These are phyloP conservation scores for Protaetia brevitarsis DNA, from an alignment of 1,140 invertebrate species.

Conservation along the genomic window DNA sequence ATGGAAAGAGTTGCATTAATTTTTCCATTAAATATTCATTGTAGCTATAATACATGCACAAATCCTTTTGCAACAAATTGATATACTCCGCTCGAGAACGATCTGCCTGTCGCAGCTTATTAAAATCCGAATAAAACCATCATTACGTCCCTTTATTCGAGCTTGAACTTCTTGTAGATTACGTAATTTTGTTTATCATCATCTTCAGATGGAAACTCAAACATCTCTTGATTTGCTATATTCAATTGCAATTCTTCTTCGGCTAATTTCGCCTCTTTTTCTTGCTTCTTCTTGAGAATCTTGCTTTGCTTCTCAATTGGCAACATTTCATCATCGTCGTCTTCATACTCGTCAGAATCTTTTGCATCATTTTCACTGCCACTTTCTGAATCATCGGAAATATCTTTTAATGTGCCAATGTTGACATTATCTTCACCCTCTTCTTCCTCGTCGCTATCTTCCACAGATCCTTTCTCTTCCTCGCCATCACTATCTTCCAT, in stretches of 20 bases:
- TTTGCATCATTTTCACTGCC: slow-evolving; percentile 34
- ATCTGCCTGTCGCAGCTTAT: slow-evolving; percentile 68
- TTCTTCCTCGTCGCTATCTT: slow-evolving; percentile 40
- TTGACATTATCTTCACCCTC: slow-evolving; percentile 40
- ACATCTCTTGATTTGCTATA: slow-evolving; percentile 69
- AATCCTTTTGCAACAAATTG: slow-evolving; percentile 73
- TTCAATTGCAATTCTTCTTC: slow-evolving; percentile 78
- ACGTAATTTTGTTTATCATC: slow-evolving; percentile 63
- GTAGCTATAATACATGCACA: slow-evolving; percentile 96
- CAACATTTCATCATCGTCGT: slow-evolving; percentile 65
- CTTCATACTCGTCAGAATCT: slow-evolving; percentile 46
- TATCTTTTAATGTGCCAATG: slow-evolving; percentile 52
- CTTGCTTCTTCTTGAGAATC: slow-evolving; percentile 73
- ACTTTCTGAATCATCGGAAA: slow-evolving; percentile 45
- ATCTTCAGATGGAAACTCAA: slow-evolving; percentile 70
- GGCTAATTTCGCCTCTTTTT: slow-evolving; percentile 68
- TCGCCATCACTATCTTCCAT: background rate
- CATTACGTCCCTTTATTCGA: slow-evolving; percentile 85
- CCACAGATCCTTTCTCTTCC: slow-evolving; percentile 21
- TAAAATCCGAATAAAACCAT: slow-evolving; percentile 89
- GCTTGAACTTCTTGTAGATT: slow-evolving; percentile 84
- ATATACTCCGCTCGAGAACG: slow-evolving; percentile 81
- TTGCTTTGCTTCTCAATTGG: slow-evolving; percentile 86
- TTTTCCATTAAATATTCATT: slow-evolving; percentile 95
- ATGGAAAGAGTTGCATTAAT: slow-evolving; percentile 89